A percentile compares a stretch with the other conserved stretches of the same genome.
These are phyloP conservation scores for Melieria picta DNA, from an alignment of 2,888 invertebrate species.

Conservation along the genomic window DNA sequence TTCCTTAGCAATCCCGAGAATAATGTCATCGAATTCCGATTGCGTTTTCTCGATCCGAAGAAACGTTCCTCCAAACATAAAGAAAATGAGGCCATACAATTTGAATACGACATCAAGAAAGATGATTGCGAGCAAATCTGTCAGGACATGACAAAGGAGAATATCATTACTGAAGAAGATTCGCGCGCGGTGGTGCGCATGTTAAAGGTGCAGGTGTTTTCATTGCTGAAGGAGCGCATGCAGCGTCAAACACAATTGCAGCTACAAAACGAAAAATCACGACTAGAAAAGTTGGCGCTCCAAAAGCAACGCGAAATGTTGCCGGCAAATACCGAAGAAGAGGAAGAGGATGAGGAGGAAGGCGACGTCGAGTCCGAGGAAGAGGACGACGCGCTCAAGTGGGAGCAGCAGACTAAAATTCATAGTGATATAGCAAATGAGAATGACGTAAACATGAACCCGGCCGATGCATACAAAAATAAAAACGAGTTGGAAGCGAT, in stretches of 20 bases:
- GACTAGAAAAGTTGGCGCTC: conserved; percentile 67
- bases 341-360: conserved; percentile 58
- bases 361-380: conserved; percentile 58
- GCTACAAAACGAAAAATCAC: conserved; percentile 70
- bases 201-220: conserved; percentile 80
- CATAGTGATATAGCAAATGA: conserved; percentile 3
- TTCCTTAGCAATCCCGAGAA: conserved; percentile 73
- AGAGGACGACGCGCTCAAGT: conserved; percentile 19
- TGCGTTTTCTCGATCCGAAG: conserved; percentile 95
- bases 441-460: conserved; percentile 39
- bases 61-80: conserved; percentile 97
- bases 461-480: background rate
- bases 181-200: conserved; percentile 90
- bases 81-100: conserved; percentile 99
- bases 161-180: conserved; percentile 95
- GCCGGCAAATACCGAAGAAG: conserved; percentile 57
- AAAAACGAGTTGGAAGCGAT: too few relatives aligned
- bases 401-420: conserved; percentile 13
- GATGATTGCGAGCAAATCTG: conserved; percentile 96
- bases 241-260: conserved; percentile 73
- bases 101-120: conserved; percentile 91
- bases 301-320: conserved; percentile 69
- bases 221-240: conserved; percentile 69
- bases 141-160: conserved; percentile 93
- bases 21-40: conserved; percentile 85